Conservation (phyloP, 2,888 invertebrate genomes). For the Kryphioiulus occultus region DNA sequence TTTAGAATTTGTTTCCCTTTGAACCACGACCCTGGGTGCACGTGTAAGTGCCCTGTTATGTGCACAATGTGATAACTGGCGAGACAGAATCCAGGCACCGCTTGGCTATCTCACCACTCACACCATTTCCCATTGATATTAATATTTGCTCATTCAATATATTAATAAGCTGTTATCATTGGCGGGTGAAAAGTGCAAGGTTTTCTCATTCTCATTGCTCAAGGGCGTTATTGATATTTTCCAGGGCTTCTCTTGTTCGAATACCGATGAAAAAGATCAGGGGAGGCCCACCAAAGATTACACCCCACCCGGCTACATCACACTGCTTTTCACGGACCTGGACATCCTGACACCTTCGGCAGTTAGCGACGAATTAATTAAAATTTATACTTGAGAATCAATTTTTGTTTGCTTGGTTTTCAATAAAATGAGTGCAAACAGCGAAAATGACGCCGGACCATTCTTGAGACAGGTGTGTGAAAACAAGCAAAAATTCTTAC, state of each 20-base stretch:
- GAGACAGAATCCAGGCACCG: neutral
- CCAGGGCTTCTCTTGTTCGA: constrained; percentile 22
- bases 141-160: neutral
- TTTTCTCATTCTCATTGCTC: neutral
- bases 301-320: constrained; percentile 93
- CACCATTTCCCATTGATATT: neutral
- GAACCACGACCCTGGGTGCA: neutral
- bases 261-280: neutral
- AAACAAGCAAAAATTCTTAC: too few relatives aligned
- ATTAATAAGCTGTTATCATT: constrained; percentile 2
- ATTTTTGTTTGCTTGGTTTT: neutral
- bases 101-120: neutral
- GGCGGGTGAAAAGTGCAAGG: constrained; percentile 13
- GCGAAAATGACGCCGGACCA: neutral
- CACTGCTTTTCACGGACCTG: constrained; percentile 91
- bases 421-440: too few relatives aligned
- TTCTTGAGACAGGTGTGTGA: neutral
- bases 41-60: neutral
- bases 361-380: constrained; percentile 96
- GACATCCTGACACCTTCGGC: constrained; percentile 96
- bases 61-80: neutral
- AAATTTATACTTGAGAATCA: constrained; percentile 80
- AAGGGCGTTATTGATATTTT: constrained; percentile 46
- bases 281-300: constrained; percentile 86
- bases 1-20: neutral